These are phyloP conservation scores for Prietella phreatophila DNA, from an alignment of 2,113 vertebrate genomes.

Conservation along the genomic window DNA sequence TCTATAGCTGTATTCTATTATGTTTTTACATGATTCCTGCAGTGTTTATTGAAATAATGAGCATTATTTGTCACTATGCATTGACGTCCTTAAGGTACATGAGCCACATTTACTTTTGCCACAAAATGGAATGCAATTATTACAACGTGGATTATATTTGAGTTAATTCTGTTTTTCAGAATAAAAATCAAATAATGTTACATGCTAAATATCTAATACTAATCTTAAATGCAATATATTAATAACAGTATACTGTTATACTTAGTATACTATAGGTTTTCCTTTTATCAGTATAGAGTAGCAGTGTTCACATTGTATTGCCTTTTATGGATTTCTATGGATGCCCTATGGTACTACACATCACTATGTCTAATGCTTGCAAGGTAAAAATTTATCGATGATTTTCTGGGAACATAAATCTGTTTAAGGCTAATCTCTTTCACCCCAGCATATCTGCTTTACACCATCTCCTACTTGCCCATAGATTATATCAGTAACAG, in stretches of 20 bases:
- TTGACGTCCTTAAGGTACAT: not conserved
- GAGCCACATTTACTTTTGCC: not conserved
- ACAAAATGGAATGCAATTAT: not conserved
- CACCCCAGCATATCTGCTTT: constrained; percentile 1
- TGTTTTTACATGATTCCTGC: not conserved
- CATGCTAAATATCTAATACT: not conserved
- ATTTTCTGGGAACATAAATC: constrained; percentile 13
- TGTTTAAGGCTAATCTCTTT: not conserved
- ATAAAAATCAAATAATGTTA: not conserved
- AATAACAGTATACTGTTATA: not conserved
- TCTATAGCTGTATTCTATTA: not conserved
- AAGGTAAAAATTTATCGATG: constrained; percentile 4
- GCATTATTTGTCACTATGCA: not conserved
- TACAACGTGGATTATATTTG: not conserved
- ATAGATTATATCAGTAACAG: constrained; percentile 24
- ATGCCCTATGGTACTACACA: not conserved
- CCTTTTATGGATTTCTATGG: not conserved
- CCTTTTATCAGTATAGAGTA: not conserved
- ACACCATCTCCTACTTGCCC: constrained; percentile 9
- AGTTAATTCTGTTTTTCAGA: not conserved
- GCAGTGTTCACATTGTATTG: not conserved
- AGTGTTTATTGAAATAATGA: not conserved
- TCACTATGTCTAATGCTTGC: not conserved
- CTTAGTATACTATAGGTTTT: not conserved
- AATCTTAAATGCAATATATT: not conserved